phyloP scores from a whole-genome alignment of 2,113 vertebrate genomes.

The Heterochromis multidens region DNA sequence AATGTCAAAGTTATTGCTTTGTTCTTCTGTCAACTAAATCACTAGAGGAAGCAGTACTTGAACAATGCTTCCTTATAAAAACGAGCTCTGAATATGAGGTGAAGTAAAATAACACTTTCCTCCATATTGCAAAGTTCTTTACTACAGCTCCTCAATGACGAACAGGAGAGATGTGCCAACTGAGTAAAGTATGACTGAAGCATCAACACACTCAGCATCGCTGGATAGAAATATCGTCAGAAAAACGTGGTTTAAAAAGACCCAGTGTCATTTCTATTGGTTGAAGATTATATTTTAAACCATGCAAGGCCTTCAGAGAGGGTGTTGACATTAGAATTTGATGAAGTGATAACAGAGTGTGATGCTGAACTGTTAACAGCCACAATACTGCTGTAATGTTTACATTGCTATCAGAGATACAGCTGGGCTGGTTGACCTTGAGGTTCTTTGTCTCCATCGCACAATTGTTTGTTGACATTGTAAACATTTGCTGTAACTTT shows the following conservation, averaged over 20 bases:
- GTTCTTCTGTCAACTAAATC: neutral
- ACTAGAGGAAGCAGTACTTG: neutral
- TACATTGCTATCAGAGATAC: slow-evolving; percentile 5
- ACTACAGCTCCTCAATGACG: neutral
- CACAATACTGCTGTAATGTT: slow-evolving; percentile 4
- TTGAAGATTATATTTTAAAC: neutral
- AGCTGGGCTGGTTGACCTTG: slow-evolving; percentile 37
- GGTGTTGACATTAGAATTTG: slow-evolving; percentile 1
- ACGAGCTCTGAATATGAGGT: neutral
- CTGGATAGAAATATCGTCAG: accelerated
- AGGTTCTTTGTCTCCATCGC: neutral
- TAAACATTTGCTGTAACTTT: neutral
- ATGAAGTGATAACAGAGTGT: neutral
- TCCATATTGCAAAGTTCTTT: neutral
- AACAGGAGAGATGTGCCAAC: neutral
- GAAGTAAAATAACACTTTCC: neutral
- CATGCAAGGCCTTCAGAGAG: neutral
- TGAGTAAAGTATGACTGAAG: neutral
- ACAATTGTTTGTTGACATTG: neutral
- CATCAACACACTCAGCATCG: neutral
- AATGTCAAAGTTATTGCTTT: neutral
- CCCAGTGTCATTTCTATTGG: neutral
- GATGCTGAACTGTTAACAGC: neutral
- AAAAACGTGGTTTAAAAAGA: neutral
- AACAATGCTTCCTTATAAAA: neutral